Percentiles rank a stretch among this genome's conserved stretches.
Conservation (phyloP, 37 sponge, comb jelly and placozoan species). For the Haliclona indistincta region DNA sequence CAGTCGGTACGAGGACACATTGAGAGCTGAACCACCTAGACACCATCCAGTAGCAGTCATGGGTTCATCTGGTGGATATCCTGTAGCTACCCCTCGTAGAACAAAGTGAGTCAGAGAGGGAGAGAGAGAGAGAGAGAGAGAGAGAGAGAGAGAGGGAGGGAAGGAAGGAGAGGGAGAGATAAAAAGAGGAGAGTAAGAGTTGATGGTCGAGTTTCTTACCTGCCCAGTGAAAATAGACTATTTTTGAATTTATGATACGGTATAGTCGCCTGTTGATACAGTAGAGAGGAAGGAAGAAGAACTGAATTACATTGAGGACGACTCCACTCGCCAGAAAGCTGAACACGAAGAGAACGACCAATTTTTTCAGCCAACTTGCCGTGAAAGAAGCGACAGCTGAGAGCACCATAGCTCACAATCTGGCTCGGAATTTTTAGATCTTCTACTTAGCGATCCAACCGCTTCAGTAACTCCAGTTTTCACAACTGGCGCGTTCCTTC, state of each 20-base stretch:
- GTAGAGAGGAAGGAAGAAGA: slow-evolving; percentile 50
- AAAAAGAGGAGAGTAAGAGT: not conserved
- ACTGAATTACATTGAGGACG: slow-evolving; percentile 52
- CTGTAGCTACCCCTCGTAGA: not conserved
- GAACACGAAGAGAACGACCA: slow-evolving; percentile 57
- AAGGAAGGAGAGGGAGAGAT: not conserved
- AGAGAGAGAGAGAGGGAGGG: not conserved
- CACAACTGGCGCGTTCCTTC: no score
- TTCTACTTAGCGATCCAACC: no score
- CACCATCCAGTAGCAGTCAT: no score
- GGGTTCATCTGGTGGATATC: no score
- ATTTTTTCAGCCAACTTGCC: slow-evolving; percentile 15
- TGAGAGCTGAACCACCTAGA: no score
- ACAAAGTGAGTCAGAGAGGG: not conserved
- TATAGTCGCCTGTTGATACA: slow-evolving; percentile 43
- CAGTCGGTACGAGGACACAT: no score
- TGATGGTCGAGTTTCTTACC: no score
- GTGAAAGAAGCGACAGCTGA: no score
- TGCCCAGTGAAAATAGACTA: slow-evolving; percentile 82
- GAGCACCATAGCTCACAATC: no score
- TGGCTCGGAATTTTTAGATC: no score
- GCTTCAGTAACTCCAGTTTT: no score
- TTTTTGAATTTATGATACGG: slow-evolving; percentile 51
- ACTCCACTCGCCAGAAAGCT: slow-evolving; percentile 67
- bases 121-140: not conserved